Base-by-base conservation (phyloP, 2,888 invertebrate species). In the Iselma pallidipennis region DNA sequence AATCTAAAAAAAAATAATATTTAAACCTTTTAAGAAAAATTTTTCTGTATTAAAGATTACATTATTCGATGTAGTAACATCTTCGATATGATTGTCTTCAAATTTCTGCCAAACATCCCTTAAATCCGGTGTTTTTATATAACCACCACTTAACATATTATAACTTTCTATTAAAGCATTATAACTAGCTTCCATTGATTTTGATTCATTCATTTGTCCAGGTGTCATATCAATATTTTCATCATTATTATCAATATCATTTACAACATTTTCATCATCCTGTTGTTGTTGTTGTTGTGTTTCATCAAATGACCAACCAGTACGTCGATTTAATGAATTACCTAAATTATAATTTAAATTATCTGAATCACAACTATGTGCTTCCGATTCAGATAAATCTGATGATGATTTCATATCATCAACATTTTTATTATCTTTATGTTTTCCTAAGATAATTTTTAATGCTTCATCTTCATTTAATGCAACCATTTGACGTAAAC, bases 381-480 rank as follows among this genome's bases (percentile, higher is more conserved):
- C 63, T 29, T 71, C 71, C 23, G 60, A 56, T 56, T 76, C 72
- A 23, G 68, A 68, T 57, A 61, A 65, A 48, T 50, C 55, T 4
- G 66, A 60, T 7, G 71, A 69, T 21, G 29, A 37, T 45, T 69
- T 68, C 33, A 59, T 63, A 49, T 67, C 55, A 42, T 61, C 63
- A 14, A 60, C 49, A 10, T 45, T 49, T 7, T 55, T 55, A 21
- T 51, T 65, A 21, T 72, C 67, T 55, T 69, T 71, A 78, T 80
- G 76, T 77, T 84, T 85, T 21, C 84, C 85, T 48, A 91, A 80
- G 69, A 91, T 90, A 42, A 88, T 89, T 77, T 88, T 86, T 33
- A 91, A 80, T 21, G 89, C 90, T 77, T 91, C 91, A 75, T 91
- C 90, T 78, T 91, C 90, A 75, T 87, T 87, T 4, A 90, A 77